Base-by-base conservation (phyloP, 1,140 invertebrate species). In the Schmidtea mediterranea region DNA sequence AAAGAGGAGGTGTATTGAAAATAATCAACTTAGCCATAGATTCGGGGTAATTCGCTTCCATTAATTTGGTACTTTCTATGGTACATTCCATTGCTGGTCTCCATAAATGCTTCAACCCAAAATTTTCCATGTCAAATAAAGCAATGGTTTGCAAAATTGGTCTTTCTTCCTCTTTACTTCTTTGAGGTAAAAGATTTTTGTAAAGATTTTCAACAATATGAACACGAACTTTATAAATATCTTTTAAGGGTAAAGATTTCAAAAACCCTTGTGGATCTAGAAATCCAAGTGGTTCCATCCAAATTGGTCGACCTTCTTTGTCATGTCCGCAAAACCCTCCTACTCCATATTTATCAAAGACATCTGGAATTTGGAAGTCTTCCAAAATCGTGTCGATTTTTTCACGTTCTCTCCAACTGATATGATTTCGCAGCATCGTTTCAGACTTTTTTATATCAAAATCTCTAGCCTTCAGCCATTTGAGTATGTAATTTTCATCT, bases 21-120 rank as follows among this genome's bases (percentile, higher is more conserved):
- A 82, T 76, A 57, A 73, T 79, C 58, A 77, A 79, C 26, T 64
- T 72, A 62, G 80, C 81, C 2, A 82, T 63, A 52, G 79, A 75
- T 69, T 84, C 54, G 16, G 54, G 53, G 41, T 56, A 58, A 37
- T 57, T 56, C 12, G 76, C 74, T 62, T 82, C 56, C 36, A 52
- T 51, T 76, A 58, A 75, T 62, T 80, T 76, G 22, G 81, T 68
- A 1, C 79, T 59, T 0, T 72, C 69, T 52, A 80, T 71, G 1
- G 79, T 71, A 46, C 76, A 63, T 62, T 82, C 79, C 18, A 61
- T 56, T 53, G 76, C 76, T 69, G 81, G 81, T 61, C 78, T 75
- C 79, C 79, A 83, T 47, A 80, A 79, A 56, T 82, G 79, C 37
- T 74, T 72, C 48, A 82, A 67, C 59, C 75, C 78, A 60, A 83